Base-by-base conservation (phyloP, 2,797 vertebrate species). In the Mormyrops attenuatus region DNA sequence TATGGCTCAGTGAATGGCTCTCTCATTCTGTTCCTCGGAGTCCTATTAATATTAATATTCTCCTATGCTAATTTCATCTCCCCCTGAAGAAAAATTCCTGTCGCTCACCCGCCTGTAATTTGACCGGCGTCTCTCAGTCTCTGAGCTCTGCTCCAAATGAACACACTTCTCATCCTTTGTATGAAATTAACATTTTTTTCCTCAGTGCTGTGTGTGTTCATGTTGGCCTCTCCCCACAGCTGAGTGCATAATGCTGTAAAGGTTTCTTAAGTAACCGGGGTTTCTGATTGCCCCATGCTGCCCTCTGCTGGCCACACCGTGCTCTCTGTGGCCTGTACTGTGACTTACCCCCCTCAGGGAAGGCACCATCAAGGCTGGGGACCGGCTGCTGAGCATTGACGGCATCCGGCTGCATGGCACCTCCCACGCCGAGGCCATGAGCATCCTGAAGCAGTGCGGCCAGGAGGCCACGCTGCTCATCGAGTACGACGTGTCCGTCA, bases 401-500 rank as follows among this genome's bases (percentile, higher is more conserved):
- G 98, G 98, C 88, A 99, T 99, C 89, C 97, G 98, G 66, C 97
- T 99, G 90, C 96, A 98, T 1, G 98, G 98, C 93, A 97, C 96
- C 41, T 97, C 97, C 1, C 97, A 98, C 0, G 95, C 97, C 0
- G 98, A 99, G 94, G 97, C 98, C 93, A 98, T 98, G 97, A 98
- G 98, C 92, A 98, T 99, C 93, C 97, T 99, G 85, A 99, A 99
- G 94, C 98, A 99, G 87, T 98, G 98, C 0, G 98, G 98, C 0
- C 98, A 99, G 94, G 98, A 99, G 91, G 98, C 98, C 0, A 98
- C 97, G 6, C 96, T 99, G 90, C 96, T 99, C 92, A 93, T 99
- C 0, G 98, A 99, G 94, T 99, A 98, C 0, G 98, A 99, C 73
- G 98, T 99, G 92, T 99, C 98, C 0, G 95, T 99, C 60, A 99